These are phyloP conservation scores for Pseudochirops cupreus DNA, from an alignment of 2,797 vertebrate genomes.

Conservation along the genomic window DNA sequence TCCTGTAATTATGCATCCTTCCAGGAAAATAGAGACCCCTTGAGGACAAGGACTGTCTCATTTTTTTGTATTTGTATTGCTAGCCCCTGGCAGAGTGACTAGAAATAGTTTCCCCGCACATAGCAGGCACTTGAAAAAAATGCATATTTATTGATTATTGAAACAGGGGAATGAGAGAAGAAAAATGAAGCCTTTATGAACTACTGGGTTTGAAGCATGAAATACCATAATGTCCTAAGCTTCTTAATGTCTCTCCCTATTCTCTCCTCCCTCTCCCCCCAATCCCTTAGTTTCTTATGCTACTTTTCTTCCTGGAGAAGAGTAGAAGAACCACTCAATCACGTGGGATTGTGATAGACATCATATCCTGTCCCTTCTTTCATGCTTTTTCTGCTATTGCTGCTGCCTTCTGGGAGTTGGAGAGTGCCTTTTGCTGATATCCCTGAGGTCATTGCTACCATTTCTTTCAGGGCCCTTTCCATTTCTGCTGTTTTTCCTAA, in stretches of 20 bases:
- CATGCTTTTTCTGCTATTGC: background rate
- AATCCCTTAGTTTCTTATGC: background rate
- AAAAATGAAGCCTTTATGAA: background rate
- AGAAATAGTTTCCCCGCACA: background rate
- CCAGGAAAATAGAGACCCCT: background rate
- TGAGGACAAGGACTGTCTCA: background rate
- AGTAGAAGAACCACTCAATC: background rate
- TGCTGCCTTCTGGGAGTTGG: background rate
- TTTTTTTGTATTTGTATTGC: background rate
- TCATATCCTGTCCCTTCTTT: background rate
- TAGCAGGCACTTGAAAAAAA: background rate
- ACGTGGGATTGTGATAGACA: background rate
- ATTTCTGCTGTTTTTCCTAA: background rate
- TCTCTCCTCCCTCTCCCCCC: no score
- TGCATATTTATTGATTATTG: background rate
- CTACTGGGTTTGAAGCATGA: background rate
- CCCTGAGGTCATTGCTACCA: background rate
- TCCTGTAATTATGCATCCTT: background rate
- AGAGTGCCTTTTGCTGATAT: background rate
- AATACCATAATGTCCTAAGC: background rate
- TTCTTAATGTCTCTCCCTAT: background rate
- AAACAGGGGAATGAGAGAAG: background rate
- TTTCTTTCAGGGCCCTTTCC: background rate
- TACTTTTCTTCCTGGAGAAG: background rate
- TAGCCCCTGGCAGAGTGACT: background rate